These are phyloP conservation scores for Lasiurus borealis DNA, from an alignment of 2,113 vertebrate species.

Conservation along the genomic window DNA sequence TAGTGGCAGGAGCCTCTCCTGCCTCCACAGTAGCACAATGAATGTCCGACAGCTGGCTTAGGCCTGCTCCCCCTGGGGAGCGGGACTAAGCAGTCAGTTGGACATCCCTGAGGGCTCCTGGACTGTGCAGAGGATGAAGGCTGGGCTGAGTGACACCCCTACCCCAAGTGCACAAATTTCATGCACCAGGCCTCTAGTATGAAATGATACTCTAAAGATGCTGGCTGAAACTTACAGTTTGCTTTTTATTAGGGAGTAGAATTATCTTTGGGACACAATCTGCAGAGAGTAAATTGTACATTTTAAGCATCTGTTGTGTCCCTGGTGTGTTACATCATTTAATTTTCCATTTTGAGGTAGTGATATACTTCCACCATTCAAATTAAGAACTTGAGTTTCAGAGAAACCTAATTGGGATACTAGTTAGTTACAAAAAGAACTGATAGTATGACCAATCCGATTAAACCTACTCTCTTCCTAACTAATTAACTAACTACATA, in stretches of 20 bases:
- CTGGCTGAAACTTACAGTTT: neutral
- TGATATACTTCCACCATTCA: neutral
- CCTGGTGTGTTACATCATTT: neutral
- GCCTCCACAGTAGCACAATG: too few species aligned
- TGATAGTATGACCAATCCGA: neutral
- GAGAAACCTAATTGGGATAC: neutral
- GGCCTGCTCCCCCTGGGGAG: too few species aligned
- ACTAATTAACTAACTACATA: neutral
- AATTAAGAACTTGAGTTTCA: neutral
- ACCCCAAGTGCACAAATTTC: too few species aligned
- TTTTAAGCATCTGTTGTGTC: neutral
- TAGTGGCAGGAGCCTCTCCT: too few species aligned
- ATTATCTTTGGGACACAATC: neutral
- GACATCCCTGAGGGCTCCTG: too few species aligned
- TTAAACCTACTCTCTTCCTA: neutral
- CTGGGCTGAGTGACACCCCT: too few species aligned
- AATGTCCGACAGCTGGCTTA: too few species aligned
- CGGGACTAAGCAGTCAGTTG: too few species aligned
- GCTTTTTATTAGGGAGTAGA: neutral
- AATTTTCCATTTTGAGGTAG: neutral
- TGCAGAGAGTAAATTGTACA: neutral
- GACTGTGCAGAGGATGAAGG: too few species aligned
- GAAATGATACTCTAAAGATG: neutral
- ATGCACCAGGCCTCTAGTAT: too few species aligned
- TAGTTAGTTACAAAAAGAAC: neutral